phyloP scores from a whole-genome alignment of 2,797 vertebrate species.

The Chelidonichthys spinosus region DNA sequence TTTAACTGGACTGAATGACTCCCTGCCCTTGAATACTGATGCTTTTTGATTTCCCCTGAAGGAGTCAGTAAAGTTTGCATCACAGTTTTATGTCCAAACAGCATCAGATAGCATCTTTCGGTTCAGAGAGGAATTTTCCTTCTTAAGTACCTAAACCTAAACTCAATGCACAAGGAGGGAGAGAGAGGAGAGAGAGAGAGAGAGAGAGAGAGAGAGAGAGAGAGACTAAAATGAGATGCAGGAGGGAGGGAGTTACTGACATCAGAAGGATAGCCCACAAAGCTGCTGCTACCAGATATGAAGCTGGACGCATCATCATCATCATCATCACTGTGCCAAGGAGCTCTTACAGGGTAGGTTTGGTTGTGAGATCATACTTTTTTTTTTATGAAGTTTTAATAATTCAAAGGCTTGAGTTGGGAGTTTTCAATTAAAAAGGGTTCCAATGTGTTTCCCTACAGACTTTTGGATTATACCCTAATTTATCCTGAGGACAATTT shows the following conservation, averaged over 20 bases:
- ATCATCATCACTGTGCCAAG: not conserved
- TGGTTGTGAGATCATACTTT: not conserved
- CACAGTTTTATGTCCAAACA: conserved; percentile 2
- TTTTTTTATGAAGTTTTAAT: not conserved
- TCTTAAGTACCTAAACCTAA: not conserved
- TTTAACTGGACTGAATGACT: not conserved
- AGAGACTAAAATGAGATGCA: conserved; percentile 26
- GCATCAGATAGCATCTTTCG: conserved; percentile 10
- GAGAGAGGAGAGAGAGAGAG: not conserved
- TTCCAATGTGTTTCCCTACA: conserved; percentile 22
- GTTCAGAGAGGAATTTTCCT: conserved; percentile 1
- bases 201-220: not conserved
- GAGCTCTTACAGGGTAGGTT: conserved; percentile 35
- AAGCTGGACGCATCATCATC: conserved; percentile 24
- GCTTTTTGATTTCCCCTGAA: not conserved
- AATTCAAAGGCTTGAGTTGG: not conserved
- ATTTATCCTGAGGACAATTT: not conserved
- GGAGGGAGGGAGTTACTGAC: conserved; percentile 51
- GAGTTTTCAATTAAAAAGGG: conserved; percentile 3
- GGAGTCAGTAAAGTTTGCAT: not conserved
- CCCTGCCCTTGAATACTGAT: not conserved
- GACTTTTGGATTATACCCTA: not conserved
- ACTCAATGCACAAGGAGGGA: not conserved
- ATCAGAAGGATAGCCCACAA: conserved; percentile 7
- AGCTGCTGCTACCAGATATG: conserved; percentile 33